Percentiles rank a stretch among this genome's conserved stretches.
These are phyloP conservation scores for Macropus fuliginosus DNA, from an alignment of 2,797 vertebrate genomes.

Conservation along the genomic window DNA sequence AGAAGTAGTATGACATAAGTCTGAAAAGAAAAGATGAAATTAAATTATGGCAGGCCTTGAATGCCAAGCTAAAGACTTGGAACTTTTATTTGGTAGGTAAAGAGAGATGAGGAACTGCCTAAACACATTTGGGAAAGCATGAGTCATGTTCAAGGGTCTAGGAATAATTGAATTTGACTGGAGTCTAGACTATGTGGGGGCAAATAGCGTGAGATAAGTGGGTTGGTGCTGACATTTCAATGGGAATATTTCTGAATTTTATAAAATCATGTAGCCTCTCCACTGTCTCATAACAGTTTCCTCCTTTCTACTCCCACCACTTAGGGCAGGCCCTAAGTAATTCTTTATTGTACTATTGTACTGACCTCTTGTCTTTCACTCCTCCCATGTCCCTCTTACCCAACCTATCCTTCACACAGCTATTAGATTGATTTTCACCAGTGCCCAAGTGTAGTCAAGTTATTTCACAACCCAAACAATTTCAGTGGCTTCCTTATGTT, in stretches of 20 bases:
- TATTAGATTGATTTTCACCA: not conserved
- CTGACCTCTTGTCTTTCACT: not conserved
- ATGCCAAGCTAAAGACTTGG: not conserved
- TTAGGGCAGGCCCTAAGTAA: not conserved
- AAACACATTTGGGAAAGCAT: not conserved
- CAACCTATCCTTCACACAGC: not conserved
- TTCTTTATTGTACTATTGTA: not conserved
- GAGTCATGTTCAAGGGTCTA: not conserved
- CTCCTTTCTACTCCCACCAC: not conserved
- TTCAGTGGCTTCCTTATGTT: not conserved
- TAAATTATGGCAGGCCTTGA: not conserved
- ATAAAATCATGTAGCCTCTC: not conserved
- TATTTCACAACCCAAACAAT: not conserved
- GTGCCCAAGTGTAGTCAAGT: not conserved
- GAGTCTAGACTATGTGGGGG: not conserved
- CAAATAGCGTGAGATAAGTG: not conserved
- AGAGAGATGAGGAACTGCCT: not conserved
- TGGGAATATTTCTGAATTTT: not conserved
- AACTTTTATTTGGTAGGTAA: not conserved
- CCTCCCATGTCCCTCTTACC: not conserved
- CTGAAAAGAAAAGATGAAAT: constrained; percentile 9
- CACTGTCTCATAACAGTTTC: not conserved
- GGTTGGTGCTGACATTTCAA: not conserved
- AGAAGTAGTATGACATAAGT: not conserved
- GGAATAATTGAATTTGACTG: not conserved